These are phyloP conservation scores for Adineta ricciae DNA, from an alignment of 2,888 invertebrate genomes.

Conservation along the genomic window DNA sequence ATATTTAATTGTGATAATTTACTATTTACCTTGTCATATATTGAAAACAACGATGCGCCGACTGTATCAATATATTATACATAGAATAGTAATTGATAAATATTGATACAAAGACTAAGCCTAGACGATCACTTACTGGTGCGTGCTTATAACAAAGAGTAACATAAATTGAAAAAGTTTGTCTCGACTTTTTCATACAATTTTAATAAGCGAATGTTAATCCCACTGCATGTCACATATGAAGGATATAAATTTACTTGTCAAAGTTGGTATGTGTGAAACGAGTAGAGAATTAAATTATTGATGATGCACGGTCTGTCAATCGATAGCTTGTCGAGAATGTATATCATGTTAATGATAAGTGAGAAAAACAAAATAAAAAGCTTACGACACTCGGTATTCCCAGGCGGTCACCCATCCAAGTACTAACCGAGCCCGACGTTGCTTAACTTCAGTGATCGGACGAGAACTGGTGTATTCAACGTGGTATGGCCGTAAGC, in stretches of 20 bases:
- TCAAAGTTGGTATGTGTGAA: too few species aligned
- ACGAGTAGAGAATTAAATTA: too few species aligned
- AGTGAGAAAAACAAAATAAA: too few species aligned
- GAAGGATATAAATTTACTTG: neutral
- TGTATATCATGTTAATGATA: too few species aligned
- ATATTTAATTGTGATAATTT: too few species aligned
- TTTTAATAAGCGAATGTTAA: neutral
- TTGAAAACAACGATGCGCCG: neutral
- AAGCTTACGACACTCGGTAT: conserved; percentile 5
- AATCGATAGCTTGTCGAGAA: too few species aligned
- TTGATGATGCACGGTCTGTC: too few species aligned
- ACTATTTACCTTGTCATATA: neutral
- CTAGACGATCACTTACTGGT: too few species aligned
- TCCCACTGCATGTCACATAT: neutral
- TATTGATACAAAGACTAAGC: neutral
- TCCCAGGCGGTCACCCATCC: conserved; percentile 7
- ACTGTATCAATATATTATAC: neutral
- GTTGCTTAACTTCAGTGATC: conserved; percentile 7
- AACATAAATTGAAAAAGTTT: neutral
- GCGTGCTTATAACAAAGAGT: too few species aligned
- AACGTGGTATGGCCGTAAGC: conserved; percentile 7
- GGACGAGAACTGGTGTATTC: conserved; percentile 7
- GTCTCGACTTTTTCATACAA: neutral
- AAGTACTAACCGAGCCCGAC: conserved; percentile 7
- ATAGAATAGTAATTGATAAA: neutral